These are phyloP conservation scores for Cepaea nemoralis DNA, from an alignment of 1,140 invertebrate genomes.

Conservation along the genomic window DNA sequence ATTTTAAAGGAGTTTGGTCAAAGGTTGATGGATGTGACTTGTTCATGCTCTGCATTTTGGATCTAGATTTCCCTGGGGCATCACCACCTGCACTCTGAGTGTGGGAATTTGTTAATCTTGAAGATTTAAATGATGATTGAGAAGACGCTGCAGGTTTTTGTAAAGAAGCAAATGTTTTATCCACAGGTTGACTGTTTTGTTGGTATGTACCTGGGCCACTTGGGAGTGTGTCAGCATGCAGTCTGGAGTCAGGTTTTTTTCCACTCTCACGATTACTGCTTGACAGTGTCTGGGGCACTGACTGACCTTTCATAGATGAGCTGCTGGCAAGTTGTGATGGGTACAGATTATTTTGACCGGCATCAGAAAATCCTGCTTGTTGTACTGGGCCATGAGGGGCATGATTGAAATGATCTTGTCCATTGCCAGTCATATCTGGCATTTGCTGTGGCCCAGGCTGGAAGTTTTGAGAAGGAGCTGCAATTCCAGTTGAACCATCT, in stretches of 20 bases:
- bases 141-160: background rate
- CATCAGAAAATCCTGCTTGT: background rate
- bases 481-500: background rate
- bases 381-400: background rate
- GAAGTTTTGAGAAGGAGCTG: background rate
- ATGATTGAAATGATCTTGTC: background rate
- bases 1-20: slow-evolving; percentile 1
- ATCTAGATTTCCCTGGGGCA: background rate
- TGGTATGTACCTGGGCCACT: background rate
- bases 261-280: background rate
- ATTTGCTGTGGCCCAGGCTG: background rate
- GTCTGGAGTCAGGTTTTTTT: background rate
- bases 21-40: background rate
- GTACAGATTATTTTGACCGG: background rate
- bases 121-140: background rate
- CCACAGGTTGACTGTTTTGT: background rate
- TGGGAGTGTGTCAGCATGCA: background rate
- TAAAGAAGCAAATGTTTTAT: background rate
- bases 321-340: background rate
- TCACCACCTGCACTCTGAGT: background rate
- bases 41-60: background rate
- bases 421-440: background rate
- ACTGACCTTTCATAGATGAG: background rate
- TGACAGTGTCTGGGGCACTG: background rate
- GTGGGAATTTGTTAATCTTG: background rate